Evolutionary conservation across 2,888 invertebrate species (phyloP).

Genomic region (Axea sp.): DNA sequence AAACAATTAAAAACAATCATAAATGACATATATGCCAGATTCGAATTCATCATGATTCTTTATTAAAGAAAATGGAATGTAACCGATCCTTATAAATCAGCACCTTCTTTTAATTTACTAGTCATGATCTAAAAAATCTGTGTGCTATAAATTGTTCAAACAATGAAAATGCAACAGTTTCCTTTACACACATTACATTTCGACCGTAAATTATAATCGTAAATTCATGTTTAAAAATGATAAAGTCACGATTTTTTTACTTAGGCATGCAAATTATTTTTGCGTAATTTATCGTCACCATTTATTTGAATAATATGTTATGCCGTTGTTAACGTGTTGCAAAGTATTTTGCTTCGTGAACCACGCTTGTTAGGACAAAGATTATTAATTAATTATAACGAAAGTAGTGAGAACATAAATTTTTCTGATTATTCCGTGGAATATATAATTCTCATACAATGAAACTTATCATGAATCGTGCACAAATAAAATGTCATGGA

Average conservation of each 20-base stretch:
- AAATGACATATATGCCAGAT: too few species aligned
- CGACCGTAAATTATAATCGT: slow-evolving; percentile 47
- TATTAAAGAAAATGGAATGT: slow-evolving; percentile 31
- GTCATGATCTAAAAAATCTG: slow-evolving; percentile 46
- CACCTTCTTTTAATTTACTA: slow-evolving; percentile 27
- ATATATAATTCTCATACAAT: slow-evolving; percentile 6
- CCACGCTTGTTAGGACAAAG: neutral
- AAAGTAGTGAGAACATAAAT: slow-evolving; percentile 5
- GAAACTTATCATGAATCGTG: slow-evolving; percentile 13
- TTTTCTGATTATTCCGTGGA: too few species aligned
- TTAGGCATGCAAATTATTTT: slow-evolving; percentile 49
- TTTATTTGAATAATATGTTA: slow-evolving; percentile 47
- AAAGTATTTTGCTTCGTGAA: neutral
- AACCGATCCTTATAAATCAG: slow-evolving; percentile 28
- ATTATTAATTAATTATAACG: slow-evolving; percentile 21
- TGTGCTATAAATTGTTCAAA: slow-evolving; percentile 49
- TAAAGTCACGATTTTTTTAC: slow-evolving; percentile 53
- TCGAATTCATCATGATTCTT: slow-evolving; percentile 15
- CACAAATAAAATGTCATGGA: slow-evolving; percentile 20
- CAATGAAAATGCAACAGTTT: slow-evolving; percentile 57
- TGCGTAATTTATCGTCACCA: slow-evolving; percentile 44
- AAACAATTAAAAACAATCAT: slow-evolving; percentile 29
- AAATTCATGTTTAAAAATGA: slow-evolving; percentile 55
- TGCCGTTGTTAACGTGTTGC: neutral
- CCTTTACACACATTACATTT: slow-evolving; percentile 52